Evolutionary conservation across 2,113 vertebrate genomes (phyloP), one percentile per base, ranked within the genome.

Genomic region (Hyperoodon ampullatus): DNA sequence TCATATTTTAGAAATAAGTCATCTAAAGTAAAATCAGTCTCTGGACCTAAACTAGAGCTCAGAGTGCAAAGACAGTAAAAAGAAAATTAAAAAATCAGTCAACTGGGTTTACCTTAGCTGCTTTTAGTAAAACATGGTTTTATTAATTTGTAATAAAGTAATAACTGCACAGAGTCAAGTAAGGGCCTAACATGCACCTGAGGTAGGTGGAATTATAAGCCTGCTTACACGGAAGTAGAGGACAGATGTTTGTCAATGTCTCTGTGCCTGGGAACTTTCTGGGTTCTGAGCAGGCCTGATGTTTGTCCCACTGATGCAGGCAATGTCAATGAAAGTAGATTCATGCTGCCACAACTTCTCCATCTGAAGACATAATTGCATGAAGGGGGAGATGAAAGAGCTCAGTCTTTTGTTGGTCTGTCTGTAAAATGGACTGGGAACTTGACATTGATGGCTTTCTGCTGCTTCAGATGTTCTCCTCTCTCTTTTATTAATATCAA

Each of bases 401-500:
- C 71, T 71, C 53, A 35, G 1, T n/a, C 66, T 55, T 93, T 55
- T 24, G 50, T 86, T 50, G 35, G 28, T 60, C 60, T 71, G 5
- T 77, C 87, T 81, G 71, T 81, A 42, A 95, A 77, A 88, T 92
- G 16, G 55, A 21, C 24, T 21, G 84, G 26, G 21, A 70, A 94
- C 42, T 94, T 95, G 71, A n/a, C 44, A 61, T 28, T 8, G 24
- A 24, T 33, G n/a, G 13, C 53, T 50, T 47, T 85, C 35, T 68
- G 61, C 60, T 82, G 15, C 60, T 93, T 95, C n/a, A 63, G 85
- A 28, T 23, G 66, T 28, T 88, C 65, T 88, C 35, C 68, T 63
- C 18, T 68, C 63, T 95, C 33, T 21, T 11, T 88, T 95, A 78
- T 35, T 95, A 94, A 78, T 47, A 71, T 95, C 66, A 72, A 88